These are phyloP conservation scores for Ornithoptera priamus DNA, from an alignment of 2,888 invertebrate species.

Conservation along the genomic window DNA sequence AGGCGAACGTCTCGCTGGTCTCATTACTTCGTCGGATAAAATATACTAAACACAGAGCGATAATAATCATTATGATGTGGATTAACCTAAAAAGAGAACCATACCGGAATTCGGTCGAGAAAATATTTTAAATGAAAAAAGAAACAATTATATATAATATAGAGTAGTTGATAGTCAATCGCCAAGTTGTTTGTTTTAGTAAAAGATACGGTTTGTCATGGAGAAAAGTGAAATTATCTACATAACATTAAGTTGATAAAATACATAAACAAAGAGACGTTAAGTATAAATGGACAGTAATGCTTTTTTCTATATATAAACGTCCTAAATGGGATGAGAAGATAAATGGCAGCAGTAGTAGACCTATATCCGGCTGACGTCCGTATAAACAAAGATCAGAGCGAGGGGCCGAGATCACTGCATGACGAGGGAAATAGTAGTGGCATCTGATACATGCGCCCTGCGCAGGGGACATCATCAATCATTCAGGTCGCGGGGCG, in stretches of 20 bases:
- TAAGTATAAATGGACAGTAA: neutral
- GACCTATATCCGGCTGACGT: conserved; percentile 26
- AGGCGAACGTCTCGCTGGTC: no score
- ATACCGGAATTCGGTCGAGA: no score
- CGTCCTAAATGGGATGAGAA: conserved; percentile 3
- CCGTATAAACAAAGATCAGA: conserved; percentile 29
- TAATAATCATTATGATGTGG: no score
- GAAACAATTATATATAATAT: no score
- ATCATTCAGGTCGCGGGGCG: conserved; percentile 4
- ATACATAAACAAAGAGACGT: neutral
- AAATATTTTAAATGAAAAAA: no score
- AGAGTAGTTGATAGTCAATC: no score
- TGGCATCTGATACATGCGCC: conserved; percentile 4
- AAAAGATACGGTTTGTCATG: no score
- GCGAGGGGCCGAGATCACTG: conserved; percentile 22
- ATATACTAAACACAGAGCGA: no score
- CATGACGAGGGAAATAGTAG: conserved; percentile 18
- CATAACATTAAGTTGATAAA: neutral
- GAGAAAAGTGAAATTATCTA: no score
- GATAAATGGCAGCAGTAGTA: conserved; percentile 19
- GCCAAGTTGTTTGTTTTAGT: no score
- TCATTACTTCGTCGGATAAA: no score
- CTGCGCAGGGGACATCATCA: neutral
- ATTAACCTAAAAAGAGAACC: no score
- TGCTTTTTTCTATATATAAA: neutral